phyloP scores from a whole-genome alignment of 2,113 vertebrate species.

The Petrocephalus zakoni region DNA sequence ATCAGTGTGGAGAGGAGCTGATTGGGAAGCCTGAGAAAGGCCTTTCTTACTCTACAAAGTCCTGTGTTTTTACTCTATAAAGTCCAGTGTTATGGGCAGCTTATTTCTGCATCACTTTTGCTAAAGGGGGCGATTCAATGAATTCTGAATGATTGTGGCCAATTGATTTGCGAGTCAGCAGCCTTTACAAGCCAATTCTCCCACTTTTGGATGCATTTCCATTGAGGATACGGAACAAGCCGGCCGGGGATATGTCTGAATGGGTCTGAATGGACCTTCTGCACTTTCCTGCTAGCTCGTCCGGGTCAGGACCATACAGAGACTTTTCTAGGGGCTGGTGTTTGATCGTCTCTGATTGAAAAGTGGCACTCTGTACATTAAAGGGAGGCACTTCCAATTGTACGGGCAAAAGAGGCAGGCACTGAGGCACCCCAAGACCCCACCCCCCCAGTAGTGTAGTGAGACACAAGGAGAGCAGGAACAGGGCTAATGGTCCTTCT shows the following conservation, averaged over 20 bases:
- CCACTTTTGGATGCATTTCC: slow-evolving; percentile 21
- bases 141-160: slow-evolving; percentile 52
- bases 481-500: too few relatives aligned
- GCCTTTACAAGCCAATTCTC: slow-evolving; percentile 55
- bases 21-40: slow-evolving; percentile 17
- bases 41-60: slow-evolving; percentile 29
- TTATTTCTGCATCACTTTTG: slow-evolving; percentile 38
- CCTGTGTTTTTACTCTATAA: neutral
- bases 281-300: slow-evolving; percentile 28
- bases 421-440: neutral
- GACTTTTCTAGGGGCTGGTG: neutral
- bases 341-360: neutral
- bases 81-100: slow-evolving; percentile 26
- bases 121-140: slow-evolving; percentile 34
- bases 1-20: slow-evolving; percentile 28
- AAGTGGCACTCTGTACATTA: neutral
- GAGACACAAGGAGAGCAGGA: neutral
- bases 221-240: neutral
- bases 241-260: neutral
- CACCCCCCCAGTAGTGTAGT: neutral
- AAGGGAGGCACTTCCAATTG: neutral
- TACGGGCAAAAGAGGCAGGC: neutral
- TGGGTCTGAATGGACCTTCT: slow-evolving; percentile 46
- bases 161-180: slow-evolving; percentile 57
- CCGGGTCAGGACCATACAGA: neutral